Conservation (phyloP, 2,797 vertebrate species). For the Champsocephalus esox region DNA sequence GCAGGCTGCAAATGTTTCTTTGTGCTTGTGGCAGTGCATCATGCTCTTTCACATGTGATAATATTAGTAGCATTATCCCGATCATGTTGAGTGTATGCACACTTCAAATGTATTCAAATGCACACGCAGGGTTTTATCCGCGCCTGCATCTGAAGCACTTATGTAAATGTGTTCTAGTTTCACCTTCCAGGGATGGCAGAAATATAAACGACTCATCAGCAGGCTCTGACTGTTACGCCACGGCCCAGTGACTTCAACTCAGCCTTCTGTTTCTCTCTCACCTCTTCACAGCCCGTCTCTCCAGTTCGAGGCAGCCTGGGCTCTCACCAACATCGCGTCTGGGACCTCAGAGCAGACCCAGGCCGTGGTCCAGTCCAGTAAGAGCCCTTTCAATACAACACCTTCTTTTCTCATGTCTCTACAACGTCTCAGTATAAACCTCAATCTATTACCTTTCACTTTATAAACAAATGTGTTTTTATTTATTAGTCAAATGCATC, state of each 20-base stretch:
- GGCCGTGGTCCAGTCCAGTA: constrained; percentile 98
- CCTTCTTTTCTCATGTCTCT: neutral
- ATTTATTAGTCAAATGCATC: too few relatives aligned
- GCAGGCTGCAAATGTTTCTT: constrained; percentile 52
- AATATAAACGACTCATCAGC: constrained; percentile 54
- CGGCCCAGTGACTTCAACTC: constrained; percentile 12
- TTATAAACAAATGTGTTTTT: too few relatives aligned
- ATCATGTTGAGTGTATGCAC: constrained; percentile 33
- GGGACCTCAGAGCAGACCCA: constrained; percentile 99
- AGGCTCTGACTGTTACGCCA: constrained; percentile 10
- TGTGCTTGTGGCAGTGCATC: constrained; percentile 8
- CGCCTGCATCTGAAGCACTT: constrained; percentile 43
- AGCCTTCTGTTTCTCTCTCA: constrained; percentile 2
- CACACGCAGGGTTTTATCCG: constrained; percentile 17
- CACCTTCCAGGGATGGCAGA: constrained; percentile 42
- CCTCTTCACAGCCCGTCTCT: constrained; percentile 90
- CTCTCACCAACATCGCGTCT: constrained; percentile 98
- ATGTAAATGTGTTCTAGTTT: constrained; percentile 64
- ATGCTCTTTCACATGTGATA: constrained; percentile 9
- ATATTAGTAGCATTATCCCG: constrained; percentile 18
- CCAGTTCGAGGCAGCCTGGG: constrained; percentile 99
- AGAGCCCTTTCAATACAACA: constrained; percentile 71
- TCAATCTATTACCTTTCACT: too few relatives aligned
- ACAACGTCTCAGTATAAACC: too few relatives aligned
- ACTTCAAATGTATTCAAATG: constrained; percentile 53